These are phyloP conservation scores for Drosophila quinaria DNA, from an alignment of 2,888 invertebrate species.

Conservation along the genomic window DNA sequence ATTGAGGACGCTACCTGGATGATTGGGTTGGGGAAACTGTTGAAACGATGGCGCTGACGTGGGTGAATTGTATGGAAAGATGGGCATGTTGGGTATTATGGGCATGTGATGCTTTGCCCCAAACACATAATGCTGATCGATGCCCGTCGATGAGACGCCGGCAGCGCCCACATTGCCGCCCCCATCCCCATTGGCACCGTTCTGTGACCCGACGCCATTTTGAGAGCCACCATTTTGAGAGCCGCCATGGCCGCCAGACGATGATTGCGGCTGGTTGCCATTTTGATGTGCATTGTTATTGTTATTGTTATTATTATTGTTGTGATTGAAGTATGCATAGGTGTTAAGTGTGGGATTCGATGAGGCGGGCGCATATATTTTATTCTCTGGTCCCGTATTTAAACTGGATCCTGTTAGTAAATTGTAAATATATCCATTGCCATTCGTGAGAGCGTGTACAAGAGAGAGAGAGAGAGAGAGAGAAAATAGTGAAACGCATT, in stretches of 20 bases:
- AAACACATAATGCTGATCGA: constrained; percentile 85
- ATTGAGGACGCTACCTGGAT: constrained; percentile 85
- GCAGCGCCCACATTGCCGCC: constrained; percentile 54
- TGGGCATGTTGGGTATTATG: constrained; percentile 84
- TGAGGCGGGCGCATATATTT: constrained; percentile 77
- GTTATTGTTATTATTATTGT: constrained; percentile 36
- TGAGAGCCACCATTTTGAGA: constrained; percentile 33
- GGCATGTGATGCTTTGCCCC: constrained; percentile 84
- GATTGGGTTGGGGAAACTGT: constrained; percentile 86
- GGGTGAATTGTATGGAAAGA: constrained; percentile 84
- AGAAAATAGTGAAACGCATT: constrained; percentile 29
- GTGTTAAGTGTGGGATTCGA: constrained; percentile 85
- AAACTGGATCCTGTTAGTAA: constrained; percentile 83
- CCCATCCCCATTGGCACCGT: constrained; percentile 7
- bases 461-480: constrained; percentile 30
- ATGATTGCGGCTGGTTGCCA: constrained; percentile 17
- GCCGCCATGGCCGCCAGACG: constrained; percentile 36
- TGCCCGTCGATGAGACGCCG: constrained; percentile 69
- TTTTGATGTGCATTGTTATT: constrained; percentile 31
- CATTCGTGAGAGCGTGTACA: background rate
- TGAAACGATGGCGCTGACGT: constrained; percentile 85
- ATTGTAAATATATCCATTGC: background rate
- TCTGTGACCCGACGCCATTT: constrained; percentile 18
- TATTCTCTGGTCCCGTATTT: constrained; percentile 85
- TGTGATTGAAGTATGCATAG: constrained; percentile 74